Percentiles rank a stretch among this genome's conserved stretches.
phyloP scores from a whole-genome alignment of 2,797 vertebrate species.

The Silurus lanzhouensis region DNA sequence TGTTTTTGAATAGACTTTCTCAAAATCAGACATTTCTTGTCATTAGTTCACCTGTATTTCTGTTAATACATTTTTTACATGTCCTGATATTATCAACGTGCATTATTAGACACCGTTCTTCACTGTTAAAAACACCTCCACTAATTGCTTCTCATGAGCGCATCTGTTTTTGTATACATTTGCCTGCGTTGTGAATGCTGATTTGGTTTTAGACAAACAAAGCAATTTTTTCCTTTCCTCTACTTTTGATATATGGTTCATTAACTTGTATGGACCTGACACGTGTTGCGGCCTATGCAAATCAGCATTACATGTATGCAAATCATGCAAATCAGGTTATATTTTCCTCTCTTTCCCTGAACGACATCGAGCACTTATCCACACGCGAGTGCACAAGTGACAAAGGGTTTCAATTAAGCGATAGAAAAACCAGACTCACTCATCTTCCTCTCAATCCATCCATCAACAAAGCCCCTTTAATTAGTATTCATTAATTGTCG shows the following conservation, averaged over 20 bases:
- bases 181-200: neutral
- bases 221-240: too few species aligned
- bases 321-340: conserved; percentile 57
- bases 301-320: conserved; percentile 54
- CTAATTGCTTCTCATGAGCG: neutral
- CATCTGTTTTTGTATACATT: neutral
- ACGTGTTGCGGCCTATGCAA: conserved; percentile 40
- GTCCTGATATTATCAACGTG: neutral
- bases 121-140: neutral
- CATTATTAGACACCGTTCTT: neutral
- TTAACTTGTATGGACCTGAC: conserved; percentile 33
- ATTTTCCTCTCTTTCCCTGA: conserved; percentile 49
- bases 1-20: neutral
- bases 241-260: conserved; percentile 8
- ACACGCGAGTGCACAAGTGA: conserved; percentile 56
- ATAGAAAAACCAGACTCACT: conserved; percentile 56
- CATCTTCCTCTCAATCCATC: conserved; percentile 54
- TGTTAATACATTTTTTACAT: neutral
- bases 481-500: conserved; percentile 63
- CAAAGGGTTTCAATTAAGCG: conserved; percentile 61
- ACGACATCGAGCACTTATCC: conserved; percentile 57
- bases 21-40: neutral
- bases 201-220: neutral
- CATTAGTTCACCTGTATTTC: neutral
- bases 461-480: conserved; percentile 61